These are phyloP conservation scores for Melanargia galathea DNA, from an alignment of 2,888 invertebrate genomes.

Conservation along the genomic window DNA sequence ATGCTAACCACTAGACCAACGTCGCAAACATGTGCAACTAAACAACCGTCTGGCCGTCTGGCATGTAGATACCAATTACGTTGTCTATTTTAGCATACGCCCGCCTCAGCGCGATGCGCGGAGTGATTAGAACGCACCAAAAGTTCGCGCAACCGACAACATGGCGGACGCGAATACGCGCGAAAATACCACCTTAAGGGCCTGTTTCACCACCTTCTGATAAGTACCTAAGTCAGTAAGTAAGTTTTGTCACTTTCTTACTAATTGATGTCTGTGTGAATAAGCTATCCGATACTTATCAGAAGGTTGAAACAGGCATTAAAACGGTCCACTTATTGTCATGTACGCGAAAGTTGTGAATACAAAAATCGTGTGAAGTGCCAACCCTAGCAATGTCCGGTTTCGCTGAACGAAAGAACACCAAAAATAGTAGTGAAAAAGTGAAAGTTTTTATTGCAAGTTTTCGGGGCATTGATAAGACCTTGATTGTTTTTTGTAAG, in stretches of 20 bases:
- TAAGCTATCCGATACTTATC: too few species aligned
- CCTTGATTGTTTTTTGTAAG: too few species aligned
- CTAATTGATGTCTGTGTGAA: too few species aligned
- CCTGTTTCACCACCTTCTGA: too few species aligned
- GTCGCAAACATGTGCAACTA: too few species aligned
- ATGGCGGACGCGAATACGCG: slow-evolving; percentile 41
- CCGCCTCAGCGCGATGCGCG: slow-evolving; percentile 45
- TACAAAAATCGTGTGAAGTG: background rate
- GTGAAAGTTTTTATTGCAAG: background rate
- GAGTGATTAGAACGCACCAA: slow-evolving; percentile 41
- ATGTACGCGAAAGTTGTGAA: background rate
- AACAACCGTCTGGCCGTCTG: slow-evolving; percentile 65
- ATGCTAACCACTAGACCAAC: too few species aligned
- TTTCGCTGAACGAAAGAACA: background rate
- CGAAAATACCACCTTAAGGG: slow-evolving; percentile 33
- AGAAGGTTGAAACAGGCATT: too few species aligned
- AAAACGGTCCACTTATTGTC: background rate
- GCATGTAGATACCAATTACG: slow-evolving; percentile 64
- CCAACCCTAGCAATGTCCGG: background rate
- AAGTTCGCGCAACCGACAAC: slow-evolving; percentile 39
- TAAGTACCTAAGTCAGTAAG: too few species aligned
- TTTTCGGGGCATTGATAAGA: too few species aligned
- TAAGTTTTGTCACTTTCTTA: too few species aligned
- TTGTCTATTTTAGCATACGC: slow-evolving; percentile 67
- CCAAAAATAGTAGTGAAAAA: background rate